phyloP scores from a whole-genome alignment of 2,113 vertebrate species.

The Oxyura jamaicensis region DNA sequence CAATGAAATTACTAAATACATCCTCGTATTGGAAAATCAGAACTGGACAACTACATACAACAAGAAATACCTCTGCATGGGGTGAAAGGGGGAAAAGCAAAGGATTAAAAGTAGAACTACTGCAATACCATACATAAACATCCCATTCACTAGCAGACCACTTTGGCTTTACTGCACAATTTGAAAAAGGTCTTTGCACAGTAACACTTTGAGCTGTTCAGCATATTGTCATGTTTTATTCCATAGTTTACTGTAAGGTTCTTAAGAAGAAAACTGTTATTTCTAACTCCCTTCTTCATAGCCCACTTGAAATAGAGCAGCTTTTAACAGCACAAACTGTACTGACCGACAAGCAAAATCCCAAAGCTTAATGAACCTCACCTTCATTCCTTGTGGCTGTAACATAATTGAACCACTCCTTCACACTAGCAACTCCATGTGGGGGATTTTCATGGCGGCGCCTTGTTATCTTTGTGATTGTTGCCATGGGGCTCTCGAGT shows the following conservation, averaged over 20 bases:
- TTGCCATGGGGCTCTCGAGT: conserved; percentile 97
- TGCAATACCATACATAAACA: fast-evolving
- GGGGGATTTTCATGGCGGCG: conserved; percentile 96
- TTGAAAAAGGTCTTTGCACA: background rate
- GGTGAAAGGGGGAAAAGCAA: background rate
- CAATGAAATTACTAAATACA: background rate
- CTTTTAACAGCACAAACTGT: background rate
- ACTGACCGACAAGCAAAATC: background rate
- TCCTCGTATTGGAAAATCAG: background rate
- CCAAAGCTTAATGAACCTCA: conserved; percentile 38
- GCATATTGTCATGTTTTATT: background rate
- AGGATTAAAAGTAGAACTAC: background rate
- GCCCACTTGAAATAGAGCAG: background rate
- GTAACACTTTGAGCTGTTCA: background rate
- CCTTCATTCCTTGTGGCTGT: conserved; percentile 98
- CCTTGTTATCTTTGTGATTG: conserved; percentile 97
- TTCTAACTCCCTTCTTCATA: background rate
- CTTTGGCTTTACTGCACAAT: background rate
- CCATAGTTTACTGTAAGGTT: background rate
- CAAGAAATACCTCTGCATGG: background rate
- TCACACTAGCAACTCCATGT: conserved; percentile 95
- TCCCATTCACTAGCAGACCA: background rate
- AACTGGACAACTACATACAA: background rate
- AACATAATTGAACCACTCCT: conserved; percentile 98
- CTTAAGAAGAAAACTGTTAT: background rate